Conservation (phyloP, 2,797 vertebrate species). For the Rhinichthys osculus region DNA sequence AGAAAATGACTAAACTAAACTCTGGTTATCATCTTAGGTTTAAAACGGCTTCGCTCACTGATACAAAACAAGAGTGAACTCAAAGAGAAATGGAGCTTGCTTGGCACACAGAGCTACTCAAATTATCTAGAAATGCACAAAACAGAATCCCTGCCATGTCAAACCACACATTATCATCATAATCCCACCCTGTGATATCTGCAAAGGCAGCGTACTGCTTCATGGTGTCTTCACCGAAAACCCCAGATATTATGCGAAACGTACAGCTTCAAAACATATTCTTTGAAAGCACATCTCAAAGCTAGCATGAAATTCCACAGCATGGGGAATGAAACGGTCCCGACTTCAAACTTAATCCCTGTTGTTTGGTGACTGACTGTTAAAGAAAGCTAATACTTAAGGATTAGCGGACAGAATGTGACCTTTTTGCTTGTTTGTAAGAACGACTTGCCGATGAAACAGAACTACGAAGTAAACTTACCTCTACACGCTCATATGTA, state of each 20-base stretch:
- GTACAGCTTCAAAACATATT: neutral
- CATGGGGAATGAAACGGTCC: slow-evolving; percentile 47
- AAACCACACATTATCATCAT: neutral
- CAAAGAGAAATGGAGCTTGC: neutral
- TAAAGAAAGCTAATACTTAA: slow-evolving; percentile 61
- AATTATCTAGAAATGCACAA: neutral
- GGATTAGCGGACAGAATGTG: slow-evolving; percentile 59
- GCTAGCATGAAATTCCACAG: slow-evolving; percentile 58
- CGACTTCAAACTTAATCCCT: slow-evolving; percentile 59
- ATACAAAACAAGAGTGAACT: neutral
- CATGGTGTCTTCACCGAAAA: neutral
- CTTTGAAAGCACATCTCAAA: slow-evolving; percentile 52
- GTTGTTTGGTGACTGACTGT: slow-evolving; percentile 61
- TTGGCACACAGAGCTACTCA: neutral
- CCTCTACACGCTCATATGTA: slow-evolving; percentile 52
- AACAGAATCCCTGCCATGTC: neutral
- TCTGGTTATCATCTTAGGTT: slow-evolving; percentile 18
- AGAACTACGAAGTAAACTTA: slow-evolving; percentile 51
- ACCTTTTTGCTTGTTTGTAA: slow-evolving; percentile 57
- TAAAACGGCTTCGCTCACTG: neutral
- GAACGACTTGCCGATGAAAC: slow-evolving; percentile 56
- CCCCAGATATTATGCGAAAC: slow-evolving; percentile 21
- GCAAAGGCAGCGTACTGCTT: neutral
- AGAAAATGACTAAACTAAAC: neutral
- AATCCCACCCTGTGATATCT: neutral